Evolutionary conservation across 2,888 invertebrate genomes (phyloP), one percentile per base, ranked within the genome.

Genomic region (Mythimna ferrago): DNA sequence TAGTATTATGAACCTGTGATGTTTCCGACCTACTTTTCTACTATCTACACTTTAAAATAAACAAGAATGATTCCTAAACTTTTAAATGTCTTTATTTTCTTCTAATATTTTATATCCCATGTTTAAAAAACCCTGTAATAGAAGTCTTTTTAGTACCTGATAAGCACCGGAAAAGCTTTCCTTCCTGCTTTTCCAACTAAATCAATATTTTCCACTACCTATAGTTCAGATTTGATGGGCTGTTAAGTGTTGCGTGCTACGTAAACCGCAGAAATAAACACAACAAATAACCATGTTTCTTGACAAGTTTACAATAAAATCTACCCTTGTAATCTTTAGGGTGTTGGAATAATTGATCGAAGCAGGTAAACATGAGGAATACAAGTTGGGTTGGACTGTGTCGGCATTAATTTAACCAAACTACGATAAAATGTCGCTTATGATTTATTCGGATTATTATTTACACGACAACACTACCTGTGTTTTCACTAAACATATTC

Each of bases 281-380:
- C 67, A 69, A 58, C 51, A 73, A 67, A 67, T 64, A 48, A 63
- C 53, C 48, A 71, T 65, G 63, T 56, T 71, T 62, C 71, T 60
- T 61, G 78, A 58, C 71, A 78, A 78, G 78, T 53, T 70, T 58
- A 80, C 63, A 68, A 63, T 62, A 62, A 84, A 81, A 76, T 81
- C 69, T 81, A 69, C 66, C 58, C 66, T 65, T 77, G 60, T 77
- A 63, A 84, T 84, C 65, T 77, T 72, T 63, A 71, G 44, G 66
- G 85, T 66, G 73, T 76, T 76, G 62, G 57, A 63, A 71, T 78
- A 84, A 85, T 85, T 85, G 70, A 82, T 73, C 41, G 48, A 32
- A 72, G n/a, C 61, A 58, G 21, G 76, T 71, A 68, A 67, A 84
- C 75, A 73, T 44, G 53, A 38, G 38, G 61, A 81, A 68, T 63